Evolutionary conservation across 2,797 vertebrate genomes (phyloP), one percentile per base, ranked within the genome.

Genomic region (Typhlichthys subterraneus): DNA sequence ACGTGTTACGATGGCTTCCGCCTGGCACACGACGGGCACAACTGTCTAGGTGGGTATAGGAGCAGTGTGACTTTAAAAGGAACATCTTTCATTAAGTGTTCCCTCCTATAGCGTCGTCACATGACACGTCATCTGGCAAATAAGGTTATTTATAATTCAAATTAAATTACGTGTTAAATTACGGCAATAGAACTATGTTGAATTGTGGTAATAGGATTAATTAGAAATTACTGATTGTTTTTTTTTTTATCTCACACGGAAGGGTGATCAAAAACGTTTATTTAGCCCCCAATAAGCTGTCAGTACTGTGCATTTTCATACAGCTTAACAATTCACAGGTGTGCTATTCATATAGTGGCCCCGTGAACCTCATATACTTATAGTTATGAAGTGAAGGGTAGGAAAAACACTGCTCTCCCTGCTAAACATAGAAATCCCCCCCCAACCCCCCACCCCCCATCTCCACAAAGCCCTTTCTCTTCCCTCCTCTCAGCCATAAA

Each of bases 1-100:
- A 99, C 95, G 53, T 99, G 97, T 85, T 99, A 98, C 1, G 97
- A 99, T 0, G 97, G 97, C 71, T 99, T 99, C 92, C 95, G 95
- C 70, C 88, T 99, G 88, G 96, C 97, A 0, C 95, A 98, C 0
- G 97, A 98, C 0, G 97, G 97, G 8, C 97, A 99, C 93, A 99
- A 99, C 87, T 99, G 97, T 87, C 87, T 99, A n/a, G 97, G 97
- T 99, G 85, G 95, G 94, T 86, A 61, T 61, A 54, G 61, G 66
- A 56, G 53, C 45, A 17, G 11, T 45, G 47, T 59, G 45, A 23
- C 19, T 47, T 33, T 38, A 50, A 7, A 17, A 53, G 9, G 23
- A 29, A 4, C 2, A 12, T 31, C 7, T 17, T 31, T 23, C 76
- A 81, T 82, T 70, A 70, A 76, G 82, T 76, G 15, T 2, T 56